These are phyloP conservation scores for Notothenia coriiceps DNA, from an alignment of 2,113 vertebrate species.

Conservation along the genomic window DNA sequence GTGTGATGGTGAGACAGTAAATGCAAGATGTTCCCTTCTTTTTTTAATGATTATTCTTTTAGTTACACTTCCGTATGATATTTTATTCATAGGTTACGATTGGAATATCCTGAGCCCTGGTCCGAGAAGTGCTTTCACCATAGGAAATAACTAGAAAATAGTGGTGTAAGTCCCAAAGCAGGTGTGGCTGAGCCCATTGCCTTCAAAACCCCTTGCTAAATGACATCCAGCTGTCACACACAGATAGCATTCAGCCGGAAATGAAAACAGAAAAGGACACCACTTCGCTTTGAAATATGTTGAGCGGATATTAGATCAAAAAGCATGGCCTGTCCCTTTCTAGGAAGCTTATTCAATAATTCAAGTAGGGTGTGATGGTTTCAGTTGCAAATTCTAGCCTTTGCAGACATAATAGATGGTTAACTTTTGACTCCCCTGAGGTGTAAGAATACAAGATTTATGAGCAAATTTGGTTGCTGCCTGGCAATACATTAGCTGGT, in stretches of 20 bases:
- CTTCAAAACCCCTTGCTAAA: conserved; percentile 29
- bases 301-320: conserved; percentile 65
- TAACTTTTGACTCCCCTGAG: conserved; percentile 54
- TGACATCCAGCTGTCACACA: conserved; percentile 57
- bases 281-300: conserved; percentile 66
- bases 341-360: conserved; percentile 69
- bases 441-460: conserved; percentile 64
- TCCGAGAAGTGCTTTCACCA: conserved; percentile 15
- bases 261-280: conserved; percentile 44
- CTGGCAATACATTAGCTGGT: conserved; percentile 32
- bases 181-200: conserved; percentile 34
- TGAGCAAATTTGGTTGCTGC: conserved; percentile 39
- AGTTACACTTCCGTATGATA: conserved; percentile 26
- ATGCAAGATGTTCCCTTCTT: background rate
- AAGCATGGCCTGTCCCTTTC: conserved; percentile 48
- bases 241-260: conserved; percentile 31
- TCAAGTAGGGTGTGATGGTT: conserved; percentile 40
- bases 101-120: conserved; percentile 19
- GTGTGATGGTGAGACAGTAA: conserved; percentile 5
- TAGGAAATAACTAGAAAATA: conserved; percentile 28
- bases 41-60: background rate
- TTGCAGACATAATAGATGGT: conserved; percentile 57
- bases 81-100: conserved; percentile 7
- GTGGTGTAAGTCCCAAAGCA: conserved; percentile 42
- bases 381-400: conserved; percentile 54